Base-by-base conservation (phyloP, 2,113 vertebrate species). In the Cacatua alba region DNA sequence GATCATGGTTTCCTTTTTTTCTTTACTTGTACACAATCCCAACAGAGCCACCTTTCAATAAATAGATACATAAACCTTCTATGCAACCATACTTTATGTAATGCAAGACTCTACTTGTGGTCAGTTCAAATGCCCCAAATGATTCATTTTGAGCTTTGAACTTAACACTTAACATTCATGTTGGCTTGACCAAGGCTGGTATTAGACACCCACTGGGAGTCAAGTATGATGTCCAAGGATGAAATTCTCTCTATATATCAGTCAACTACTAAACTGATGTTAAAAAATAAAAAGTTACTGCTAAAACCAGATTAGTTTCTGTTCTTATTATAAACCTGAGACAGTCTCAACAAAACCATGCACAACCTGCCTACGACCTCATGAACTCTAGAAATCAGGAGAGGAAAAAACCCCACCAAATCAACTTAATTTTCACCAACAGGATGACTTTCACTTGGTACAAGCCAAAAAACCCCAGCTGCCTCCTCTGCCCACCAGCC, bases 291-390 rank as follows among this genome's bases (percentile, higher is more conserved):
- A 59, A 59, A 59, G 33, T 21, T 29, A 35, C 46, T 94, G 39
- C 55, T 79, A 84, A 84, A 89, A 43, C 10, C 11, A 71, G 13
- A n/a, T n/a, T 33, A 39, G 43, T 82, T 94, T 84, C 89, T 91
- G 57, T 69, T 87, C 84, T 10, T 70, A 13, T 41, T 82, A 52
- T 11, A 84, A 90, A 78, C 10, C 67, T 41, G 13, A 37, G 13
- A 76, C 0, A 62, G 49, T 11, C 31, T 52, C 35, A 41, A 37
- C 2, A 6, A 92, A 91, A 92, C 60, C 25, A 79, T 1, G 7
- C 16, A 69, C 2, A 2, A 43, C 33, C 35, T 57, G 46, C n/a
- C 59, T 63, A 74, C 37, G 16, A 37, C 29, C 13, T 39, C 5
- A 11, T 8, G 19, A 78, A 53, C 31, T 31, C 48, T 15, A 59